Conservation (phyloP, 2,888 invertebrate genomes). For the Notocelia uddmanniana region DNA sequence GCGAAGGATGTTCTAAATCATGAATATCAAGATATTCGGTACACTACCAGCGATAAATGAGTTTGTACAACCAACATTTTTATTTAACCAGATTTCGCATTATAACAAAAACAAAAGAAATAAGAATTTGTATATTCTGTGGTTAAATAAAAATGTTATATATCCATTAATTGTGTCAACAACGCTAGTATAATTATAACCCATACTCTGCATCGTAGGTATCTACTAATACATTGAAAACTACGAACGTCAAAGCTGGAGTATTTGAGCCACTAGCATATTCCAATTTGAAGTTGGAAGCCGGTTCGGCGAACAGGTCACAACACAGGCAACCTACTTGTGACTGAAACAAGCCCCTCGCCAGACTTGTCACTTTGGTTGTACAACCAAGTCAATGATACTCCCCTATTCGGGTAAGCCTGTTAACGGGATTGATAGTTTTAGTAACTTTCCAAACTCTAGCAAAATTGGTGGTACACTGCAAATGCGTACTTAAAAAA, state of each 20-base stretch:
- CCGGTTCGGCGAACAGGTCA: conserved; percentile 16
- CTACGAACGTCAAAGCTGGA: conserved; percentile 34
- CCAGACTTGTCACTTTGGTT: conserved; percentile 10
- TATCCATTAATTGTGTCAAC: background rate
- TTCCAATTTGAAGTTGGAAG: conserved; percentile 41
- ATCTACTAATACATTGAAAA: conserved; percentile 21
- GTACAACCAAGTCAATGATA: conserved; percentile 11
- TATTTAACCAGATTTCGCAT: too few relatives aligned
- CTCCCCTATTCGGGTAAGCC: conserved; percentile 7
- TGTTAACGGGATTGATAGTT: conserved; percentile 20
- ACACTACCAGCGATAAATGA: too few relatives aligned
- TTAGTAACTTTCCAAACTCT: background rate
- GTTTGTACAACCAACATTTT: too few relatives aligned
- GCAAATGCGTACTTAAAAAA: background rate
- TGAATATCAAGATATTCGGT: too few relatives aligned
- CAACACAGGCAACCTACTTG: conserved; percentile 14
- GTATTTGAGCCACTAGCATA: conserved; percentile 42
- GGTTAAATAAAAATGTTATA: too few relatives aligned
- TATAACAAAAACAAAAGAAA: too few relatives aligned
- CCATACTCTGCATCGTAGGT: background rate
- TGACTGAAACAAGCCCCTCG: conserved; percentile 29
- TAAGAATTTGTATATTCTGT: too few relatives aligned
- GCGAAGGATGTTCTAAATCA: too few relatives aligned
- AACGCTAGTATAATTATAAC: background rate
- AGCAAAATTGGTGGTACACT: background rate